Base-by-base conservation (phyloP, 2,113 vertebrate genomes). In the Telmatochromis bifrenatus region DNA sequence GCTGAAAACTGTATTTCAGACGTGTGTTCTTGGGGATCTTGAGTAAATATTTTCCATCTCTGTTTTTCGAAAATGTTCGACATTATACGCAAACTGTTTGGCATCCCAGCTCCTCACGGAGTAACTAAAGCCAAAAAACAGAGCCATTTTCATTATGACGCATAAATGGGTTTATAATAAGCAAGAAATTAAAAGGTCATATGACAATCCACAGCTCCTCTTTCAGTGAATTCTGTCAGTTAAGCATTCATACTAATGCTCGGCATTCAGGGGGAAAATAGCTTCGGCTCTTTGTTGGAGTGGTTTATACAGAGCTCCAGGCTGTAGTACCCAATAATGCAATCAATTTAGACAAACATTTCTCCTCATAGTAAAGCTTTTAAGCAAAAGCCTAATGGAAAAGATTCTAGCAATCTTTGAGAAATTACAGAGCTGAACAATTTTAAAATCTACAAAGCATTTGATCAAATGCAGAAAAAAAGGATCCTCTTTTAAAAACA, bases 301-400 rank as follows among this genome's bases (percentile, higher is more conserved):
- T 65, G 79, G 55, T 90, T 88, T 5, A 87, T 49, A 49, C 70
- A 49, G 23, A n/a, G 42, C 70, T 75, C 23, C 42, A 19, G 42
- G 42, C 70, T 49, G 42, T 31, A 49, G 42, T 49, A 17, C 75
- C 82, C 13, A 65, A 79, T 81, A 33, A 79, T 62, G 65, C 7
- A n/a, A 79, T 79, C 77, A 84, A 70, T 88, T 86, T 55, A 85
- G 65, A 85, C 21, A 9, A 83, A 33, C 75, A 53, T 77, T 77
- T 79, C 84, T 79, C 75, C 33, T 19, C 55, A 70, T 84, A 65
- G 45, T 31, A 68, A 92, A 82, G 88, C 86, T 88, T 93, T 93
- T 90, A 87, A 89, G 73, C 60, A 58, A 12, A 35, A 80, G 65
- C 56, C 51, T 88, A 84, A 91, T 82, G 85, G 85, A 84, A 51